Percentiles rank a stretch among this genome's conserved stretches.
Evolutionary conservation across 92 coral and sea anemone genomes (phyloP).

Genomic region (Metridium senile): DNA sequence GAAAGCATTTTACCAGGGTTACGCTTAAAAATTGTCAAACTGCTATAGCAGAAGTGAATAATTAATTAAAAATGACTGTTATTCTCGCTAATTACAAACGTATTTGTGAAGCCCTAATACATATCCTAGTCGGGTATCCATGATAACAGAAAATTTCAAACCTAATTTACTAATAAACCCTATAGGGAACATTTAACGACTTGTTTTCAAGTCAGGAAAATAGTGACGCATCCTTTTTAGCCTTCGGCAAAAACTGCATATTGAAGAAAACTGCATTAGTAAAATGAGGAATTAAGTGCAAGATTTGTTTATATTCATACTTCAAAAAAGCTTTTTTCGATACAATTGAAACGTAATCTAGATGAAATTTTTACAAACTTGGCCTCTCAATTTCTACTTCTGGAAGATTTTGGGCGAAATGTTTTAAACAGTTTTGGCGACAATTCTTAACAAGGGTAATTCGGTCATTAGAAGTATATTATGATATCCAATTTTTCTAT

Average conservation of each 20-base stretch:
- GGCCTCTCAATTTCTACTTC: not conserved
- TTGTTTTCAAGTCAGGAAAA: not conserved
- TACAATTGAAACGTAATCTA: not conserved
- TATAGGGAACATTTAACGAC: not conserved
- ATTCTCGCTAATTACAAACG: slow-evolving; percentile 17
- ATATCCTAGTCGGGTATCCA: not conserved
- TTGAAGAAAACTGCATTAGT: slow-evolving; percentile 8
- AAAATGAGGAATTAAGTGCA: not conserved
- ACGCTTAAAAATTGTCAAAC: slow-evolving; percentile 15
- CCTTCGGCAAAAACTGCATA: slow-evolving; percentile 10
- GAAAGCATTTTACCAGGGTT: slow-evolving; percentile 10
- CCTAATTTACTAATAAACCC: not conserved
- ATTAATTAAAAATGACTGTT: slow-evolving; percentile 23
- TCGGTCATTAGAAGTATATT: not conserved
- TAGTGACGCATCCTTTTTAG: not conserved
- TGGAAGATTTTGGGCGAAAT: not conserved
- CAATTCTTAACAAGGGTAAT: not conserved
- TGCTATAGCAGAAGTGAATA: slow-evolving; percentile 27
- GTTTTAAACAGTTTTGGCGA: not conserved
- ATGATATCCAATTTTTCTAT: slow-evolving; percentile 1
- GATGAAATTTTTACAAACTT: not conserved
- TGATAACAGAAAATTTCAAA: not conserved
- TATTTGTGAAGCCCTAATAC: slow-evolving; percentile 4
- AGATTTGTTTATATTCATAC: slow-evolving; percentile 12
- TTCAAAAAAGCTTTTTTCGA: not conserved